These are phyloP conservation scores for Hipposideros armiger DNA, from an alignment of 2,113 vertebrate genomes.

Conservation along the genomic window DNA sequence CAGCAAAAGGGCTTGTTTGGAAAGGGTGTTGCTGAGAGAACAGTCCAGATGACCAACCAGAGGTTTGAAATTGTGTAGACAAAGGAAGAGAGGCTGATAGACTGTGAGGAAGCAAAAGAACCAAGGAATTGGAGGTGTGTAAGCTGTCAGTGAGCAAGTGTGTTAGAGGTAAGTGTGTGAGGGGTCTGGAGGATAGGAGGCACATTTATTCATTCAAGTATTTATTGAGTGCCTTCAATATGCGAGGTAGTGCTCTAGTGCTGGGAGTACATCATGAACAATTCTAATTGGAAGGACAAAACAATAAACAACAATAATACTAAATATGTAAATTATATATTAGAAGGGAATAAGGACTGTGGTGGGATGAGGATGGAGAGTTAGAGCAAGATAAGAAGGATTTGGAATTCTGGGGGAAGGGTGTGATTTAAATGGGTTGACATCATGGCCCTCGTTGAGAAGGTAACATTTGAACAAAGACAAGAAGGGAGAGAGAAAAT, in stretches of 20 bases:
- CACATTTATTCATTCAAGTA: not conserved
- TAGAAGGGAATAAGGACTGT: conserved; percentile 1
- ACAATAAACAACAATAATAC: not conserved
- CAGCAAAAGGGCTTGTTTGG: not conserved
- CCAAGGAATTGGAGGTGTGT: not conserved
- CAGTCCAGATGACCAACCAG: conserved; percentile 6
- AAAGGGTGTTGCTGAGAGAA: conserved; percentile 15
- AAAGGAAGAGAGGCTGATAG: not conserved
- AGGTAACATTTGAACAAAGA: conserved; percentile 34
- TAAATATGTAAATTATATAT: not conserved
- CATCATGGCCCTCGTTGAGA: not conserved
- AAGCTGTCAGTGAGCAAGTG: not conserved
- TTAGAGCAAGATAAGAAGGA: not conserved
- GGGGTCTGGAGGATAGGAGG: not conserved
- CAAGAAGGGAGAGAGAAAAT: not conserved
- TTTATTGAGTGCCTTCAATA: not conserved
- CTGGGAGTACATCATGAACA: not conserved
- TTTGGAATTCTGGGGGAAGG: not conserved
- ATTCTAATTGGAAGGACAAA: conserved; percentile 26
- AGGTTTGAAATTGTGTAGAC: not conserved
- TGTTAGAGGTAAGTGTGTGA: not conserved
- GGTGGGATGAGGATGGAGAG: not conserved
- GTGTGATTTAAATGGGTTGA: not conserved
- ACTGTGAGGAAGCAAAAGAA: not conserved
- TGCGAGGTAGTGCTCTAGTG: not conserved